Percentiles rank a stretch among this genome's conserved stretches.
phyloP scores from a whole-genome alignment of 2,888 invertebrate genomes.

The Phaedon cochleariae region DNA sequence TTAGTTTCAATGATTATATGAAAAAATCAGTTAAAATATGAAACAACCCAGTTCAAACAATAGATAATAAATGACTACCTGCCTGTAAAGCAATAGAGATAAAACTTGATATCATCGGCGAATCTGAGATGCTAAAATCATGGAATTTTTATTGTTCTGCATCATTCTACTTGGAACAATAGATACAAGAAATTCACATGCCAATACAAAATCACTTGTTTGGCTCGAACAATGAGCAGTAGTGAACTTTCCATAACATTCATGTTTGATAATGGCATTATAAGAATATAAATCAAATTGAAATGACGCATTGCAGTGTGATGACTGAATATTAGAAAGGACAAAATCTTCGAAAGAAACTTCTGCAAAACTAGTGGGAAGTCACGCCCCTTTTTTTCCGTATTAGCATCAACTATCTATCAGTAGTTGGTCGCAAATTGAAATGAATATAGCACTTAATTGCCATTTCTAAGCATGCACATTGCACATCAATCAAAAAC shows the following conservation, averaged over 20 bases:
- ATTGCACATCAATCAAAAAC: background rate
- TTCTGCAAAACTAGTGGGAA: too few species aligned
- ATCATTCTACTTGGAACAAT: background rate
- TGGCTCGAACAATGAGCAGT: background rate
- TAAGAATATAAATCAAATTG: too few species aligned
- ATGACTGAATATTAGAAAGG: too few species aligned
- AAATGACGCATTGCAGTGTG: too few species aligned
- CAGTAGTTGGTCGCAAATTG: background rate
- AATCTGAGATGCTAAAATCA: background rate
- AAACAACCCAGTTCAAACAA: too few species aligned
- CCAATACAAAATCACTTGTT: background rate
- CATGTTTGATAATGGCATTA: background rate
- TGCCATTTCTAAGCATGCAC: background rate
- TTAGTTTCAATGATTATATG: too few species aligned
- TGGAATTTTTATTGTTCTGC: background rate
- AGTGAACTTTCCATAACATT: background rate
- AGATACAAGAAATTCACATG: background rate
- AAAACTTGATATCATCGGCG: background rate
- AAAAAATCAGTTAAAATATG: too few species aligned
- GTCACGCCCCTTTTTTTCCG: too few species aligned
- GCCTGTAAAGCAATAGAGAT: background rate
- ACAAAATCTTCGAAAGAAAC: background rate
- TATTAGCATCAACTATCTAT: too few species aligned
- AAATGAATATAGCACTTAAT: background rate
- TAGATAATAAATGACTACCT: background rate